Conservation (phyloP, 1,140 invertebrate species). For the Eriocheir sinensis region DNA sequence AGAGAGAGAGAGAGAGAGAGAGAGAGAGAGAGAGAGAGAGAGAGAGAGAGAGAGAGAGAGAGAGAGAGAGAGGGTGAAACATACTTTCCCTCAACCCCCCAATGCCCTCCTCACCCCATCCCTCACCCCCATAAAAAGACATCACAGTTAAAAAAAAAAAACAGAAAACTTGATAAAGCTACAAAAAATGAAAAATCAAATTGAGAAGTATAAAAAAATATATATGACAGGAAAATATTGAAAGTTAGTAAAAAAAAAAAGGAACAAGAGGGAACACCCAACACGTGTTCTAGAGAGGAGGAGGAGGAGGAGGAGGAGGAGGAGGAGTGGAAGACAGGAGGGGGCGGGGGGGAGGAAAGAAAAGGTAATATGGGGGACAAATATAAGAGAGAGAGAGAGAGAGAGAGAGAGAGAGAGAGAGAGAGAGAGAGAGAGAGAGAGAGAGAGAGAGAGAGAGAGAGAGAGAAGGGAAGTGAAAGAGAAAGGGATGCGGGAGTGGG, state of each 20-base stretch:
- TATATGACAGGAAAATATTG: neutral
- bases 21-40: neutral
- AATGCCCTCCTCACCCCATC: no score
- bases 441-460: neutral
- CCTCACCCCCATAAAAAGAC: neutral
- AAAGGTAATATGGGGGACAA: neutral
- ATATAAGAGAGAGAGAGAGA: no score
- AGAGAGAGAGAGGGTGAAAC: neutral
- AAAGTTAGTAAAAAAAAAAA: neutral
- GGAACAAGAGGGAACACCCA: neutral
- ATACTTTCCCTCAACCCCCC: neutral
- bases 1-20: neutral
- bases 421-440: neutral
- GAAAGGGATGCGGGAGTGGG: conserved; percentile 35
- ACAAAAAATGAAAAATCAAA: neutral
- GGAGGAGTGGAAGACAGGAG: neutral
- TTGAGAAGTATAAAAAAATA: neutral
- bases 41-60: conserved; percentile 32
- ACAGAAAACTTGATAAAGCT: neutral
- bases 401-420: neutral
- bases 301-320: neutral
- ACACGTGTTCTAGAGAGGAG: neutral
- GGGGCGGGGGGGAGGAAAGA: neutral
- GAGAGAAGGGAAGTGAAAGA: neutral
- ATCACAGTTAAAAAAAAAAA: neutral